Percentiles rank a stretch among this genome's conserved stretches.
Conservation (phyloP, 2,888 invertebrate genomes). For the Bombyx huttoni region DNA sequence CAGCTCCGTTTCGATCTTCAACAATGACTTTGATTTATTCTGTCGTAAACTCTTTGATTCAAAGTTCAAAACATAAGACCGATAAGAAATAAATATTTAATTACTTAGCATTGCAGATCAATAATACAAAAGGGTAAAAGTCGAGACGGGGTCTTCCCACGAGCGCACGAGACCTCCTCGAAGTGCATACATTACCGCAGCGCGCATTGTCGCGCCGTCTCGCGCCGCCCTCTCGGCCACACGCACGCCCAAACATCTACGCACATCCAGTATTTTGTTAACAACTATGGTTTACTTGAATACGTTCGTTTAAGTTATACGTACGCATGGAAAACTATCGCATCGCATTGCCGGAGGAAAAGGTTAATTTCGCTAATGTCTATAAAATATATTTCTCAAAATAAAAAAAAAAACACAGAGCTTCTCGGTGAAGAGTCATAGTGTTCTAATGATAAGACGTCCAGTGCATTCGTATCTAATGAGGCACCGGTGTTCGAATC, state of each 20-base stretch:
- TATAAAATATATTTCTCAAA: too few relatives aligned
- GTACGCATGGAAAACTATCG: too few relatives aligned
- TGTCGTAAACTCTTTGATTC: background rate
- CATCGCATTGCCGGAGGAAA: too few relatives aligned
- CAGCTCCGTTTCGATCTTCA: too few relatives aligned
- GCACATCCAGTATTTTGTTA: background rate
- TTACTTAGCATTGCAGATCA: constrained; percentile 1
- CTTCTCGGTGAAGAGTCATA: too few relatives aligned
- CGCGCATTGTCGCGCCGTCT: constrained; percentile 39
- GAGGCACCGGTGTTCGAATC: too few relatives aligned
- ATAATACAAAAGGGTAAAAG: constrained; percentile 13
- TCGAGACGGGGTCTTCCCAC: constrained; percentile 49
- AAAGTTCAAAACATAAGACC: background rate
- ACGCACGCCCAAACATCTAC: constrained; percentile 13
- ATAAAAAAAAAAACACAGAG: too few relatives aligned
- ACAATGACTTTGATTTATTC: too few relatives aligned
- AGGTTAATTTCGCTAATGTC: too few relatives aligned
- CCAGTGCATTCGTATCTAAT: too few relatives aligned
- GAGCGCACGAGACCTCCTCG: constrained; percentile 54
- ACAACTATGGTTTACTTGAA: background rate
- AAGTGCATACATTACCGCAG: constrained; percentile 61
- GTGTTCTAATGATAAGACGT: too few relatives aligned
- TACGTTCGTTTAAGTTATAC: too few relatives aligned
- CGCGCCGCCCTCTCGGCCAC: constrained; percentile 17
- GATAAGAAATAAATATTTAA: background rate